These are phyloP conservation scores for Zygogramma bicolorata DNA, from an alignment of 2,888 invertebrate genomes.

Conservation along the genomic window DNA sequence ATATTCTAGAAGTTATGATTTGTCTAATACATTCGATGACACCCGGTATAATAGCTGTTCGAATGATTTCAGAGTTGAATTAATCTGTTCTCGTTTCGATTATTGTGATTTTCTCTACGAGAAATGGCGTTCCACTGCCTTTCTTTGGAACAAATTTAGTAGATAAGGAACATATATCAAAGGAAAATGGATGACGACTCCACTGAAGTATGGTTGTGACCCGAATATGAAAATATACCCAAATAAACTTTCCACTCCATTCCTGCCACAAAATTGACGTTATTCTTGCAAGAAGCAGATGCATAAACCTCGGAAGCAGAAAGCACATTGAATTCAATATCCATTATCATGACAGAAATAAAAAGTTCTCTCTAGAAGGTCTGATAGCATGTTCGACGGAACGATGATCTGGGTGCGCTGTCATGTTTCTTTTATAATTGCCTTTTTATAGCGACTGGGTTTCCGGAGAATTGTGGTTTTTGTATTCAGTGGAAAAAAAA, in stretches of 20 bases:
- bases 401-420: slow-evolving; percentile 36
- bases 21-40: too few relatives aligned
- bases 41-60: too few relatives aligned
- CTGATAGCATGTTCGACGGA: slow-evolving; percentile 27
- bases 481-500: slow-evolving; percentile 31
- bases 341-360: neutral
- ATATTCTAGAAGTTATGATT: too few relatives aligned
- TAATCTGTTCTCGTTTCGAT: too few relatives aligned
- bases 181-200: too few relatives aligned
- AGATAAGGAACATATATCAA: too few relatives aligned
- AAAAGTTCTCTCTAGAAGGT: neutral
- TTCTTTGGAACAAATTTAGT: too few relatives aligned
- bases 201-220: neutral
- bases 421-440: slow-evolving; percentile 44
- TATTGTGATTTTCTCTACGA: too few relatives aligned
- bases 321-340: neutral
- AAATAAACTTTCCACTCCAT: neutral
- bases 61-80: too few relatives aligned
- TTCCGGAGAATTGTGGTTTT: slow-evolving; percentile 35
- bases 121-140: too few relatives aligned
- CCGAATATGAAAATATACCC: neutral
- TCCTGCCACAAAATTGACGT: neutral
- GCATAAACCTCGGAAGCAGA: neutral
- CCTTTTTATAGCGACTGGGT: slow-evolving; percentile 38
- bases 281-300: neutral